Percentiles rank a stretch among this genome's conserved stretches.
phyloP scores from a whole-genome alignment of 2,888 invertebrate species.

The Oligia fasciuncula region DNA sequence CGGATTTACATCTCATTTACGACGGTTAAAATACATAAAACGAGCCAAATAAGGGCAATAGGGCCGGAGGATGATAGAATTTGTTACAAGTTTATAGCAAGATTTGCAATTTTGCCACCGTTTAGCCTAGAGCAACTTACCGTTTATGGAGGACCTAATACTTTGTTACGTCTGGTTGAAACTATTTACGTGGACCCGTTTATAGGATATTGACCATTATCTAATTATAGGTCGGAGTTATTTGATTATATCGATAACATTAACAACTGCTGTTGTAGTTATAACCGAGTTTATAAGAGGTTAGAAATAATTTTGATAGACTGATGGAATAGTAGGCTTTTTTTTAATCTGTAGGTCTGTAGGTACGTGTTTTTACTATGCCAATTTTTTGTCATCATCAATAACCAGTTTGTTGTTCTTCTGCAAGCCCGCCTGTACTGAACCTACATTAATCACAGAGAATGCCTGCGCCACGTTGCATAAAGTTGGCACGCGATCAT shows the following conservation, averaged over 20 bases:
- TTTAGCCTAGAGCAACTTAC: conserved; percentile 66
- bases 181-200: conserved; percentile 62
- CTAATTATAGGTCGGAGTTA: conserved; percentile 32
- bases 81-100: conserved; percentile 70
- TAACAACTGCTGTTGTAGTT: neutral
- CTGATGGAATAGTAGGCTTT: too few relatives aligned
- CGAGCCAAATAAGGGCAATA: conserved; percentile 53
- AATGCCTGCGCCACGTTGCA: conserved; percentile 53
- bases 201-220: conserved; percentile 62
- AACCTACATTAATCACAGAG: conserved; percentile 42
- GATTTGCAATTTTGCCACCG: conserved; percentile 68
- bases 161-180: conserved; percentile 62
- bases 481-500: conserved; percentile 60
- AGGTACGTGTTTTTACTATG: conserved; percentile 3
- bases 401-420: conserved; percentile 49
- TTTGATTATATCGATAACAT: conserved; percentile 22
- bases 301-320: neutral
- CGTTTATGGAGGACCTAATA: neutral
- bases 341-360: neutral
- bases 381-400: conserved; percentile 26
- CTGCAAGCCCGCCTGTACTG: conserved; percentile 38
- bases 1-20: conserved; percentile 78
- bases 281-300: neutral
- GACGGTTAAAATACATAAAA: conserved; percentile 67
- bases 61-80: conserved; percentile 63